Base-by-base conservation (phyloP, 2,888 invertebrate species). In the Plusia festucae region DNA sequence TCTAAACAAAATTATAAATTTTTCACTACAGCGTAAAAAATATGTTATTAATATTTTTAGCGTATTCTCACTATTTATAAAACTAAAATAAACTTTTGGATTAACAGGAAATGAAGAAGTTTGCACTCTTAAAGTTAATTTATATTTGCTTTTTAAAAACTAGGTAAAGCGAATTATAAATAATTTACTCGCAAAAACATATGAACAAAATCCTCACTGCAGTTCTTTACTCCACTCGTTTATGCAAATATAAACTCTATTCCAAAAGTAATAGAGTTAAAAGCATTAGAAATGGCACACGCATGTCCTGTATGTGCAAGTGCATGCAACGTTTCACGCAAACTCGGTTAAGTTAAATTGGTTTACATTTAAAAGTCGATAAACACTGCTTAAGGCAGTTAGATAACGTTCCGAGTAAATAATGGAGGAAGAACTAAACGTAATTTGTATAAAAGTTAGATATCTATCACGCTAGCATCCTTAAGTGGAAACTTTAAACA, bases 341-440 rank as follows among this genome's bases (percentile, higher is more conserved):
- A 79, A 74, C 69, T 71, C 20, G 65, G 74, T 78, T 66, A 76
- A 78, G 67, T 79, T 81, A 81, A 81, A 81, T 81, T 81, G 74
- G 79, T 78, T 81, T 78, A 78, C 74, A 78, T 79, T 81, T 81
- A 74, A 79, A 80, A 78, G 66, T 80, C 78, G 70, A 80, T 80
- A 80, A 80, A 74, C 60, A 71, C 49, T 62, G 62, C 60, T 70
- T 66, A 64, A 65, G 53, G 68, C 32, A 46, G 61, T 53, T 78
- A 70, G 78, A 78, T 73, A 76, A 65, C 64, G 34, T 20, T 22
- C 57, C 34, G 51, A 69, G 65, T 75, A 68, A 75, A 77, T 75
- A 76, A 78, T 73, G 69, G 34, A 46, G 60, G 64, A 64, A 73
- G 70, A 70, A 70, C 53, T 71, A 65, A 49, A 16, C 52, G 67